These are phyloP conservation scores for Stichopus horrens DNA, from an alignment of 53 echinoderm and acorn worm genomes.

Conservation along the genomic window DNA sequence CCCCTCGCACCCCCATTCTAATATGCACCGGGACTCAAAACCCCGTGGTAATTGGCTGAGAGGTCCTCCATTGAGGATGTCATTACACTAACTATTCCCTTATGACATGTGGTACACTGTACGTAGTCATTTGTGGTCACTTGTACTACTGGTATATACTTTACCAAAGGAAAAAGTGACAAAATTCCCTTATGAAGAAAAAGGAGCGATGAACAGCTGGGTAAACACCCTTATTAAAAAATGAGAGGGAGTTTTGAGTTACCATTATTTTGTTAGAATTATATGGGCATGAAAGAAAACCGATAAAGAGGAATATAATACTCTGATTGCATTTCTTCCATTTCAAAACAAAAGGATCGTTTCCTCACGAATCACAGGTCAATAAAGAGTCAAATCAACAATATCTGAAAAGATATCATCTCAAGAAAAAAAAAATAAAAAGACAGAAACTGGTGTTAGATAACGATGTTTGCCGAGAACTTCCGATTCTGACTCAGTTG, in stretches of 20 bases:
- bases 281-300: neutral
- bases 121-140: no score
- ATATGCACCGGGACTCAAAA: no score
- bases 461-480: neutral
- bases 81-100: no score
- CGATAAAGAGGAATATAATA: neutral
- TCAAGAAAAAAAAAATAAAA: neutral
- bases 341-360: conserved; percentile 41
- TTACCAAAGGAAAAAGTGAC: no score
- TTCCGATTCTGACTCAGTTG: neutral
- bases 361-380: conserved; percentile 20
- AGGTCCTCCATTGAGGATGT: no score
- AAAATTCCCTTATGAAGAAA: no score
- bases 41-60: no score
- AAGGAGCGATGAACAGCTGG: no score
- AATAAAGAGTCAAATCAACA: neutral
- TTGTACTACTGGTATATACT: no score
- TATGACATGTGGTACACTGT: no score
- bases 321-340: conserved; percentile 23
- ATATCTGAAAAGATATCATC: neutral
- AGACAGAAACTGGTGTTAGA: neutral
- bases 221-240: no score
- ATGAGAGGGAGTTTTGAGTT: neutral
- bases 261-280: neutral
- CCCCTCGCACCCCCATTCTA: no score